Percentiles rank a stretch among this genome's conserved stretches.
Evolutionary conservation across 2,888 invertebrate genomes (phyloP).

Genomic region (Zele albiditarsus): DNA sequence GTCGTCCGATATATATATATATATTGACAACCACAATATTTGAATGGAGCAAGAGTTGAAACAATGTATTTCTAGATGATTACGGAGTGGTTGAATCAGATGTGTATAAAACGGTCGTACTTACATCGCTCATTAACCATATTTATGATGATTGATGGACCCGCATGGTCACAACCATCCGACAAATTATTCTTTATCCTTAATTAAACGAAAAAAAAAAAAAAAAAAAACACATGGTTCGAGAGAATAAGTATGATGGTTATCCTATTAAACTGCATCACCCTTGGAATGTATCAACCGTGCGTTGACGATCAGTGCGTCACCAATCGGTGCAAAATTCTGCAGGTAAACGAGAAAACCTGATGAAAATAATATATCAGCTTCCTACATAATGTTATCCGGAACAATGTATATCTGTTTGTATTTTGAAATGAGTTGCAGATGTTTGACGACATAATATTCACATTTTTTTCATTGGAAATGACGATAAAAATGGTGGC

Average conservation of each 20-base stretch:
- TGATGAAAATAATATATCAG: background rate
- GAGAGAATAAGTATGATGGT: slow-evolving; percentile 99
- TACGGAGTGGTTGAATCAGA: too few species aligned
- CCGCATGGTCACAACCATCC: too few species aligned
- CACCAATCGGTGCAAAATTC: slow-evolving; percentile 90
- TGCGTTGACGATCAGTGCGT: slow-evolving; percentile 95
- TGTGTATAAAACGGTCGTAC: too few species aligned
- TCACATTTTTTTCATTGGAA: slow-evolving; percentile 97
- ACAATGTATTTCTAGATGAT: too few species aligned
- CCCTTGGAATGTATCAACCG: slow-evolving; percentile 99
- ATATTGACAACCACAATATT: background rate
- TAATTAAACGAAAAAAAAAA: slow-evolving; percentile 75
- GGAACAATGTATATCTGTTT: background rate
- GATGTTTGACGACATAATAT: slow-evolving; percentile 98
- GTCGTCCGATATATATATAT: background rate
- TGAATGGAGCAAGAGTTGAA: background rate
- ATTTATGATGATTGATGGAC: too few species aligned
- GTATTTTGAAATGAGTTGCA: slow-evolving; percentile 71
- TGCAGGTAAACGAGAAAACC: slow-evolving; percentile 81
- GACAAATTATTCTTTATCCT: slow-evolving; percentile 71
- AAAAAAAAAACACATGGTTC: slow-evolving; percentile 86
- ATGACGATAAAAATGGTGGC: slow-evolving; percentile 99
- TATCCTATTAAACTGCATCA: slow-evolving; percentile 97
- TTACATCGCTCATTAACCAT: too few species aligned
- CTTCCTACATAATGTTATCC: background rate